Evolutionary conservation across 2,113 vertebrate species (phyloP), one percentile per base, ranked within the genome.

Genomic region (Tyto alba): DNA sequence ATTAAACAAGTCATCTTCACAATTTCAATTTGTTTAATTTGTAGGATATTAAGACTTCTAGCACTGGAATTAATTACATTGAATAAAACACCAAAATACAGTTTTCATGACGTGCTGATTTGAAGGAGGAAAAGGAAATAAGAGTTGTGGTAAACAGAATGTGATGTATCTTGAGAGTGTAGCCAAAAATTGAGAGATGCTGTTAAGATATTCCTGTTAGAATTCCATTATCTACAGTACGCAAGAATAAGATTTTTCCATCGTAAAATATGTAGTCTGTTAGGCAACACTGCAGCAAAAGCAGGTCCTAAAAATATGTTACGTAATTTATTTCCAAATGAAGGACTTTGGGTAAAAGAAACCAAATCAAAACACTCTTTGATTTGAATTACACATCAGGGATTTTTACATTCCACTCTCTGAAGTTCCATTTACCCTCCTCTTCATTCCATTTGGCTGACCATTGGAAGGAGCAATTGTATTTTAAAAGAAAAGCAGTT

Each of bases 21-120:
- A 53, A 87, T 68, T 91, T 81, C 77, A 59, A 79, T 87, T 78
- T 87, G 76, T 50, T 95, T 92, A 15, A 95, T 87, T 91, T 94
- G 81, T 64, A 68, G 57, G 53, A 40, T 76, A 83, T 82, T 72
- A 88, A 32, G 27, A 82, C 87, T 93, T 88, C 52, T 40, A 96
- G 36, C 52, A 78, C 30, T 3, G 30, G 89, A 87, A 91, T 91
- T 75, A 87, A 94, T 62, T 78, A 74, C 77, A 48, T 20, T 17
- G 23, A 85, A 62, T 52, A 67, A 80, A 92, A 11, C 53, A 63
- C 55, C 59, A 74, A 93, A 92, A 72, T 16, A 41, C 2, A 26
- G 66, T 85, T 87, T 82, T 59, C 91, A 82, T 29, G 21, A 79
- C 41, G 38, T n/a, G 62, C 17, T 45, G 38, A 82, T 91, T 52